These are phyloP conservation scores for Netelia fuscicornis DNA, from an alignment of 2,888 invertebrate genomes.

Conservation along the genomic window DNA sequence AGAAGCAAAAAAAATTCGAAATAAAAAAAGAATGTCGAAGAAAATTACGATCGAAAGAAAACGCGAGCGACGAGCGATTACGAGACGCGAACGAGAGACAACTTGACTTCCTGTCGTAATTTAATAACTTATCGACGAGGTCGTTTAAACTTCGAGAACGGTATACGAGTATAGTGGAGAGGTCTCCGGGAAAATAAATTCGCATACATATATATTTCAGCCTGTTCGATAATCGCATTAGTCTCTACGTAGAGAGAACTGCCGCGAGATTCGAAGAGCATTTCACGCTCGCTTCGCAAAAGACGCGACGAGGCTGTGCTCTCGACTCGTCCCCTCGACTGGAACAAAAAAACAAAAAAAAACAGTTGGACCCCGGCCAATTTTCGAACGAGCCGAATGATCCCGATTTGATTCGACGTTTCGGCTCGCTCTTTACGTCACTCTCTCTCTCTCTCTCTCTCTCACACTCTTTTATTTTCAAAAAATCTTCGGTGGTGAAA, in stretches of 20 bases:
- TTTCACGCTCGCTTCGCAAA: slow-evolving; percentile 61
- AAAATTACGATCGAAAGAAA: neutral
- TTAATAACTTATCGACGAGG: slow-evolving; percentile 48
- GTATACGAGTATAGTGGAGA: slow-evolving; percentile 18
- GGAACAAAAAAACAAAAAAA: slow-evolving; percentile 1
- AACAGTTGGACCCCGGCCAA: slow-evolving; percentile 55
- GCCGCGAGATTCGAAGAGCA: slow-evolving; percentile 61
- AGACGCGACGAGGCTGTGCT: slow-evolving; percentile 53
- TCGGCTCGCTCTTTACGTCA: slow-evolving; percentile 12
- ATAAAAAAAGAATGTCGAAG: neutral
- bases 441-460: slow-evolving; percentile 9
- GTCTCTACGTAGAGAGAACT: slow-evolving; percentile 52
- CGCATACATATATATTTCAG: neutral
- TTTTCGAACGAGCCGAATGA: slow-evolving; percentile 59
- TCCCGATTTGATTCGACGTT: slow-evolving; percentile 60
- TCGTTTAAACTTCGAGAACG: slow-evolving; percentile 32
- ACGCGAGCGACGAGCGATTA: neutral
- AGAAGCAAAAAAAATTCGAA: neutral
- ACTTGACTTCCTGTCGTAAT: slow-evolving; percentile 52
- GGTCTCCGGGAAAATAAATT: neutral
- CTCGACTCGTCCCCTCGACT: slow-evolving; percentile 53
- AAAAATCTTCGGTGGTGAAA: slow-evolving; percentile 50
- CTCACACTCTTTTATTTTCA: slow-evolving; percentile 2
- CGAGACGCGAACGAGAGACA: neutral
- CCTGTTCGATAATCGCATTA: slow-evolving; percentile 66